These are phyloP conservation scores for Drosophila nigritarsus DNA, from an alignment of 2,888 invertebrate genomes.

Conservation along the genomic window DNA sequence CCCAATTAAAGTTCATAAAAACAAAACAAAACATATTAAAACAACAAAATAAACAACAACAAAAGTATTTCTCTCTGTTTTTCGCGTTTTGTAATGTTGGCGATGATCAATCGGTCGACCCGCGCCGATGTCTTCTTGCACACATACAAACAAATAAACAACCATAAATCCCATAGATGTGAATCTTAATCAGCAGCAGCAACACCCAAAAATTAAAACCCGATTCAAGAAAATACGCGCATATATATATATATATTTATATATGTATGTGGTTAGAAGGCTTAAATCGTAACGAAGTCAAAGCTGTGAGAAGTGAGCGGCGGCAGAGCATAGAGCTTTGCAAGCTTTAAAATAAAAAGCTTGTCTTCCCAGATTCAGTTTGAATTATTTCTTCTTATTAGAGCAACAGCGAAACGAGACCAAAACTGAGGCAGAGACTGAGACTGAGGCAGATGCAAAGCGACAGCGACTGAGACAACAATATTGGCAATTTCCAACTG, in stretches of 20 bases:
- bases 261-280: slow-evolving; percentile 39
- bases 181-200: slow-evolving; percentile 70
- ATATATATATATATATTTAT: background rate
- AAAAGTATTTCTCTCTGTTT: slow-evolving; percentile 37
- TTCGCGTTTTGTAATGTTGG: slow-evolving; percentile 61
- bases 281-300: slow-evolving; percentile 40
- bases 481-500: slow-evolving; percentile 74
- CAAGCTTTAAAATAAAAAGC: slow-evolving; percentile 60
- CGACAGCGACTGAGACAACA: slow-evolving; percentile 31
- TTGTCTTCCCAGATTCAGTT: slow-evolving; percentile 80
- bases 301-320: slow-evolving; percentile 42
- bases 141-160: slow-evolving; percentile 6
- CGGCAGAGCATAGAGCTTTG: slow-evolving; percentile 45
- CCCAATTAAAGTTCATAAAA: slow-evolving; percentile 21
- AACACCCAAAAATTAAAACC: slow-evolving; percentile 66
- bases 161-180: slow-evolving; percentile 34
- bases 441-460: slow-evolving; percentile 23
- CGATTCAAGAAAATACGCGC: slow-evolving; percentile 51
- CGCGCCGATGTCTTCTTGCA: slow-evolving; percentile 38
- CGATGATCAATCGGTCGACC: slow-evolving; percentile 16
- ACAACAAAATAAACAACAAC: slow-evolving; percentile 35
- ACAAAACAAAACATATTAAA: slow-evolving; percentile 37
- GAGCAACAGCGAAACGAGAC: slow-evolving; percentile 40
- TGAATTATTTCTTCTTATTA: slow-evolving; percentile 69
- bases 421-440: slow-evolving; percentile 21